Base-by-base conservation (phyloP, 2,888 invertebrate species). In the Rapana venosa region DNA sequence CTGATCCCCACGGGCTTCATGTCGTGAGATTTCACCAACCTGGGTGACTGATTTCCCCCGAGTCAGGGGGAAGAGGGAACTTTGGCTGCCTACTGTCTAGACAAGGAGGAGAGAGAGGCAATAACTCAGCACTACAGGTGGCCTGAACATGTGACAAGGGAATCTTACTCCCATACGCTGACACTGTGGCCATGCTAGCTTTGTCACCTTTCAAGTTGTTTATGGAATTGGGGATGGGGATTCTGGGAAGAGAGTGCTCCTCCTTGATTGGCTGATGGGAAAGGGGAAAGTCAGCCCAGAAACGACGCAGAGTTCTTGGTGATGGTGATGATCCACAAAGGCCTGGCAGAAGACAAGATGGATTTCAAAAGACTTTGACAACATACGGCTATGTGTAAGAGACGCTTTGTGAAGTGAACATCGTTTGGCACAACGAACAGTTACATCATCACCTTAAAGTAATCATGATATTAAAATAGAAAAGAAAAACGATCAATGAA, bases 271-370 rank as follows among this genome's bases (percentile, higher is more conserved):
- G 83, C 30, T 92, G 90, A 35, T 92, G 88, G 32, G 91, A 81
- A 70, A 92, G 88, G 61, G 89, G 88, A 77, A 92, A 91, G 70
- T 90, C 90, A 30, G 92, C 90, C 92, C 92, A 92, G 84, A 91
- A 87, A 47, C 88, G 88, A 66, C 90, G 89, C 61, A 91, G 86
- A 70, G 91, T 90, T 91, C 90, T 90, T 61, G 91, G 91, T n/a
- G 91, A 90, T n/a, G 90, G 89, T 17, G 90, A 77, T 61, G 90
- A 77, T 61, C 90, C 87, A 89, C 87, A 84, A 2, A 84, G 74
- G 88, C 90, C 91, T 91, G 87, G 79, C 32, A 83, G 84, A 89
- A 84, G 77, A 85, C 36, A 90, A 84, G 83, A 17, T 56, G 47
- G 85, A 30, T 83, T 56, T 81, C 70, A 70, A 70, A 56, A 88